Evolutionary conservation across 2,888 invertebrate genomes (phyloP), one percentile per base, ranked within the genome.

Genomic region (Lycophotia porphyrea): DNA sequence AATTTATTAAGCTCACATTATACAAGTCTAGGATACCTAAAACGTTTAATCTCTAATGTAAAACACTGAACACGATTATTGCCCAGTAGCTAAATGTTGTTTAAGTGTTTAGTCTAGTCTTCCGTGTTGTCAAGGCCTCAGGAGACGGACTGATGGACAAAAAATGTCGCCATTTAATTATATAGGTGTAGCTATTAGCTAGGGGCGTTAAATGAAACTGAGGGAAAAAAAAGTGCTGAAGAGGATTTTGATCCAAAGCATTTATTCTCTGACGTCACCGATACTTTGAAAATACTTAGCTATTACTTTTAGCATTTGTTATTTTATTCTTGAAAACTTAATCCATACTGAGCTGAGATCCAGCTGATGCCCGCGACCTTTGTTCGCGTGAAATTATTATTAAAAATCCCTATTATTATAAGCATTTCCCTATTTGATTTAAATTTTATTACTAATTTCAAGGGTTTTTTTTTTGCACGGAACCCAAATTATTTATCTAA

Each of bases 121-220:
- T 95, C 94, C 95, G 94, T 80, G 90, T 94, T 85, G 78, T 80
- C 93, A 94, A 94, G 94, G 95, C 88, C 91, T 76, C 82, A 86
- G 87, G 88, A 90, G 88, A 87, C 90, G 61, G 88, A 88, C 84
- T 63, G 87, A 78, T 73, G 76, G 79, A 84, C 85, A 91, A 93
- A 93, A 93, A 93, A 89, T 81, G 78, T 85, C 83, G 84, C 78
- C 73, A 80, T 34, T 86, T 87, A 84, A 85, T 88, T 82, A 85
- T 80, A 84, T 79, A 67, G 71, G 36, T 82, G 67, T 66, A 69
- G 31, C 36, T 70, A 42, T 34, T 76, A 68, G 69, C 77, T 65
- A 34, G 61, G 44, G 63, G 70, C 67, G 36, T 24, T 36, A 7
- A 34, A 64, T 64, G 13, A 58, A 55, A 24, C 21, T 3, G 18